Evolutionary conservation across 1,140 invertebrate genomes (phyloP).

Genomic region (Formica selysi): DNA sequence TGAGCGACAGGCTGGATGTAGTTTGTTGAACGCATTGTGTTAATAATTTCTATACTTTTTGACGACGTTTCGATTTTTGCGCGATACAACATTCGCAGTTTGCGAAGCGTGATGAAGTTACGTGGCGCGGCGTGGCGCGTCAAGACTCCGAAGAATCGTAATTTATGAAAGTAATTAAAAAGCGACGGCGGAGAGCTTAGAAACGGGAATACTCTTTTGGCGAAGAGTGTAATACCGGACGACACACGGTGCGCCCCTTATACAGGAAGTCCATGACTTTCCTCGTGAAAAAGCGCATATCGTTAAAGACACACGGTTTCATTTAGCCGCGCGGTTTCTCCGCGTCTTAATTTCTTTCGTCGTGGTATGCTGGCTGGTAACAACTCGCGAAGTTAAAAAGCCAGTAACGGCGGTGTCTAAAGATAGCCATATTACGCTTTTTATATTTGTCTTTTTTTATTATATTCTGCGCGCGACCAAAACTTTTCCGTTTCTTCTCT

Average conservation of each 20-base stretch:
- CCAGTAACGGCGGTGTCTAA: slow-evolving; percentile 57
- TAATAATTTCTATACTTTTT: slow-evolving; percentile 4
- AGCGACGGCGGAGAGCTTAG: slow-evolving; percentile 41
- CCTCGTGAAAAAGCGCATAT: slow-evolving; percentile 27
- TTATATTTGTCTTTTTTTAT: slow-evolving; percentile 32
- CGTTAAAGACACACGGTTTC: slow-evolving; percentile 57
- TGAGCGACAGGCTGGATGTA: background rate
- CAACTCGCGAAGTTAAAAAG: slow-evolving; percentile 62
- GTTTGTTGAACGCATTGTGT: slow-evolving; percentile 10
- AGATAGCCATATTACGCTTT: slow-evolving; percentile 54
- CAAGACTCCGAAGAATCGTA: slow-evolving; percentile 30
- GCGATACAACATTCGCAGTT: background rate
- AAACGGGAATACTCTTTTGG: slow-evolving; percentile 49
- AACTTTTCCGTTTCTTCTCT: slow-evolving; percentile 27
- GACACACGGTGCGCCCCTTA: slow-evolving; percentile 39
- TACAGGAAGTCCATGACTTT: slow-evolving; percentile 19
- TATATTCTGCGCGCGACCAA: slow-evolving; percentile 15
- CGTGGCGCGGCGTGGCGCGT: slow-evolving; percentile 4
- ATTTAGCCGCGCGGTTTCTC: slow-evolving; percentile 56
- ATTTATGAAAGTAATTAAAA: slow-evolving; percentile 61
- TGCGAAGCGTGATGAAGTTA: slow-evolving; percentile 1
- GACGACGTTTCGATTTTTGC: background rate
- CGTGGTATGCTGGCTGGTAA: slow-evolving; percentile 33
- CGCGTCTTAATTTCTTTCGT: slow-evolving; percentile 57
- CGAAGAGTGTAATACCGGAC: slow-evolving; percentile 39